These are phyloP conservation scores for Eriocheir sinensis DNA, from an alignment of 1,140 invertebrate genomes.

Conservation along the genomic window DNA sequence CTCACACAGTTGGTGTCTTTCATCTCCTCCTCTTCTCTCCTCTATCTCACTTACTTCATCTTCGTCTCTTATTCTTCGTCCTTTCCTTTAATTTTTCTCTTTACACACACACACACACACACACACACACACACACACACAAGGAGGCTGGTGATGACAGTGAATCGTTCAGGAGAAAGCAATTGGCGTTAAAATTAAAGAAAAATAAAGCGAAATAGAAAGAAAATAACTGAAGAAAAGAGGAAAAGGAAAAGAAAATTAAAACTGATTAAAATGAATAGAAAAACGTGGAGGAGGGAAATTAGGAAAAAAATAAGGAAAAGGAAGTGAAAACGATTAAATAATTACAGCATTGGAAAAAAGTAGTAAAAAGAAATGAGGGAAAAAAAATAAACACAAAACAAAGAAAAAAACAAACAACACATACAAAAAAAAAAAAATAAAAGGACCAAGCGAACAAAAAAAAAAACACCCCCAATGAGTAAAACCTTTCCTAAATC, in stretches of 20 bases:
- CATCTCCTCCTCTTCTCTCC: too few relatives aligned
- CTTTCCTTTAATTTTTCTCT: too few relatives aligned
- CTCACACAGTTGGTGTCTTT: too few relatives aligned
- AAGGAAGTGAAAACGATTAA: too few relatives aligned
- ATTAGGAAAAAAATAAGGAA: neutral
- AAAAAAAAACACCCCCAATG: too few relatives aligned
- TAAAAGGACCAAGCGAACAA: neutral
- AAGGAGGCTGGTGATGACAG: neutral
- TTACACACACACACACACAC: neutral
- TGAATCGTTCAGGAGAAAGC: neutral
- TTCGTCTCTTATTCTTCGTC: too few relatives aligned
- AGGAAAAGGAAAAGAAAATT: neutral
- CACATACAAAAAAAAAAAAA: neutral
- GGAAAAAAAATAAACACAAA: neutral
- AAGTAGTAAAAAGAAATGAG: too few relatives aligned
- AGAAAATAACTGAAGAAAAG: neutral
- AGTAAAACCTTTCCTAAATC: too few relatives aligned
- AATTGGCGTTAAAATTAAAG: neutral
- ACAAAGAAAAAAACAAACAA: neutral
- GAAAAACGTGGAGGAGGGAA: neutral
- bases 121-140: constrained; percentile 9
- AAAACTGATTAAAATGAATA: too few relatives aligned
- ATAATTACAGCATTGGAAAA: too few relatives aligned
- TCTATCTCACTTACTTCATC: too few relatives aligned
- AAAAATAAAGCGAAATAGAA: neutral